Base-by-base conservation (phyloP, 2,888 invertebrate species). In the Nebria brevicollis region DNA sequence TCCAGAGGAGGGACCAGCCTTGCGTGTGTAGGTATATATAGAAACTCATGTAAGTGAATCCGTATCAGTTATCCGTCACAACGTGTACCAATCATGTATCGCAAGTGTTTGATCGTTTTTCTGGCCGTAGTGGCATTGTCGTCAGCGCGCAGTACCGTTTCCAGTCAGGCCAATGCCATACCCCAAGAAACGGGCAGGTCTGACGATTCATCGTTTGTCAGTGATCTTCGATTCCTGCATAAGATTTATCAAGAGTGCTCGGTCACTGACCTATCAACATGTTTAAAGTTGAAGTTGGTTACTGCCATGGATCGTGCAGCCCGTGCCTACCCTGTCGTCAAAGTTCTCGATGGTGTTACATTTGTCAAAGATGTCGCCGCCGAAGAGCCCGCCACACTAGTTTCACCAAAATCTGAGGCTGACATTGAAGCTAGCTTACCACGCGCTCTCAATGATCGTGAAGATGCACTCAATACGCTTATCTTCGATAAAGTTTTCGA, bases 201-300 rank as follows among this genome's bases (percentile, higher is more conserved):
- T 25, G 86, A 87, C 73, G 88, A 88, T 74, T 79, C 83, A 86
- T 85, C 89, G 15, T 88, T 91, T 83, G 89, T 94, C 83, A 93
- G 93, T 83, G 95, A 95, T 85, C 89, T 95, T 6, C 92, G 93
- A 85, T 92, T 93, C 86, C 92, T 95, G 84, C 95, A 94, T 86
- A 94, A 95, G 87, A 92, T 95, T 83, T 96, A 96, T 89, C 94
- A 94, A 88, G 95, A 96, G 86, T 96, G 96, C 90, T 91, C 94
- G 82, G 92, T 93, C 77, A 90, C 91, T 83, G 94, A 94, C 84
- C 88, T 94, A 43, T 91, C 93, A 2, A 92, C 94, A 82, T 96
- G 96, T 85, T 90, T 96, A 77, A 96, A 96, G 88, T 89, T 95
- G 82, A 96, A 96, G 87, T 89, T 96, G 76, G 91, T 95, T n/a